Evolutionary conservation across 2,797 vertebrate species (phyloP).

Genomic region (Pantherophis vulpinus): DNA sequence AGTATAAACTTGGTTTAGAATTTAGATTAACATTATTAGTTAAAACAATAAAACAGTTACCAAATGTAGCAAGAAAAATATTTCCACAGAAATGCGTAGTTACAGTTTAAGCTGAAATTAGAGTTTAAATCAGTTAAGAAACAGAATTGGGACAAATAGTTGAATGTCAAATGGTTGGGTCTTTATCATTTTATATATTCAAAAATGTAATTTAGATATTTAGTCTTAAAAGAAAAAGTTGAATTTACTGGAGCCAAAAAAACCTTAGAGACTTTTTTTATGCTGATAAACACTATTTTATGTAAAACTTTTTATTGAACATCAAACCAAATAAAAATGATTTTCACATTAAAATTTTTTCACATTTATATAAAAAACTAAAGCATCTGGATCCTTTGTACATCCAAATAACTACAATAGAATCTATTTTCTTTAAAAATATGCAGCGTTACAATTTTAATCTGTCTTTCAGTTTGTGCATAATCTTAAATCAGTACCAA

Average conservation of each 20-base stretch:
- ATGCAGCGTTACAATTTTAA: not conserved
- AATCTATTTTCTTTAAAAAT: not conserved
- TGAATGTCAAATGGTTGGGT: not conserved
- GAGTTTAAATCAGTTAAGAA: not conserved
- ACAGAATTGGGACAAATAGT: not conserved
- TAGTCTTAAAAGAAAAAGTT: not conserved
- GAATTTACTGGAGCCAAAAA: not conserved
- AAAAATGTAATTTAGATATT: not conserved
- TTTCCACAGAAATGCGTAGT: not conserved
- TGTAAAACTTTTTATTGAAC: not conserved
- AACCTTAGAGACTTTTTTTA: not conserved
- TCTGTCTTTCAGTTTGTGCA: not conserved
- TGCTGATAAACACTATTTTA: not conserved
- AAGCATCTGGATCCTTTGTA: not conserved
- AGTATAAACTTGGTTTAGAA: not conserved
- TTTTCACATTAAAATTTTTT: not conserved
- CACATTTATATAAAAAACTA: not conserved
- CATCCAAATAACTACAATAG: not conserved
- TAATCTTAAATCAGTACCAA: slow-evolving; percentile 3
- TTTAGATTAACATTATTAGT: not conserved
- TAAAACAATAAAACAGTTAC: not conserved
- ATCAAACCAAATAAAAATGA: not conserved
- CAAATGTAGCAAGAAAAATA: not conserved
- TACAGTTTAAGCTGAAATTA: not conserved
- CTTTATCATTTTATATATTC: not conserved